phyloP scores from a whole-genome alignment of 2,888 invertebrate genomes.

The Carpatolechia fugitivella region DNA sequence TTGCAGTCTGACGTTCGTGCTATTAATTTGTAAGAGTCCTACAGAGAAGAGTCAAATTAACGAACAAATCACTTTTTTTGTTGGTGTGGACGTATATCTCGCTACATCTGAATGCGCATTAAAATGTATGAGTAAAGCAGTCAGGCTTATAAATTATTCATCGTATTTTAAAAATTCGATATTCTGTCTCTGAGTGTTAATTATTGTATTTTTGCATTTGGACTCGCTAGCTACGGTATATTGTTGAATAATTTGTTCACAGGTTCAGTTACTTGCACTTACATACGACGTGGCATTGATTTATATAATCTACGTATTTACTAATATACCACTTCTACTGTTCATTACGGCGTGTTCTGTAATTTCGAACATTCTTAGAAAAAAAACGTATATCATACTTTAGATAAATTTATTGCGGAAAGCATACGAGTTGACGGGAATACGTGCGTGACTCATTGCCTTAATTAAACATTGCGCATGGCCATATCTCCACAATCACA shows the following conservation, averaged over 20 bases:
- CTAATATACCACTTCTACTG: no score
- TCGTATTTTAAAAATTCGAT: conserved; percentile 21
- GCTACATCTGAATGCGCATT: conserved; percentile 16
- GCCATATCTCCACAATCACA: no score
- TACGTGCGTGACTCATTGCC: conserved; percentile 48
- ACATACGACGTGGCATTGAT: no score
- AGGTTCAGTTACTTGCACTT: no score
- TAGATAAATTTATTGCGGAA: no score
- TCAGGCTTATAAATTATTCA: conserved; percentile 35
- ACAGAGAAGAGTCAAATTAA: neutral
- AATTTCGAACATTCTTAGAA: neutral
- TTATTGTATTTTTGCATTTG: neutral
- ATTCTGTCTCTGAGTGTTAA: conserved; percentile 20
- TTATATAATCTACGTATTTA: no score
- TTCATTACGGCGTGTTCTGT: no score
- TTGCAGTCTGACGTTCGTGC: neutral
- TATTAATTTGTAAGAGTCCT: neutral
- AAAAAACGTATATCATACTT: neutral
- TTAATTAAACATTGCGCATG: conserved; percentile 32
- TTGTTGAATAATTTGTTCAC: no score
- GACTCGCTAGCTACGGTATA: no score
- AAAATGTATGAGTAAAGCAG: conserved; percentile 28
- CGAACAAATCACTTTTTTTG: neutral
- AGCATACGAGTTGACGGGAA: neutral
- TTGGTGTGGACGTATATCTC: neutral